Evolutionary conservation across 1,140 invertebrate genomes (phyloP).

Genomic region (Drosophila pruinosa): DNA sequence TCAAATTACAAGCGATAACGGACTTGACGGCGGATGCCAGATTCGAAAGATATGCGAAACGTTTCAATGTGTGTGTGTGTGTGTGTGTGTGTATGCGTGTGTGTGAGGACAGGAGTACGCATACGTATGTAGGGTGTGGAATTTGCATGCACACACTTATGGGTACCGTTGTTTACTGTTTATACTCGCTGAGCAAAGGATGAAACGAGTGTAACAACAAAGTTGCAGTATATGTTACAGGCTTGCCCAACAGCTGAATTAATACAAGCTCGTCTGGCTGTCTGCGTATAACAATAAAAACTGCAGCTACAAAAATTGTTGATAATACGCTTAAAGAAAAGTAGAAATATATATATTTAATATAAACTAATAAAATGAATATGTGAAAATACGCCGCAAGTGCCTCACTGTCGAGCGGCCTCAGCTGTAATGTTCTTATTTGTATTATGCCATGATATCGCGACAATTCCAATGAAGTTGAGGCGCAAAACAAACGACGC

Average conservation of each 20-base stretch:
- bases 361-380: too few species aligned
- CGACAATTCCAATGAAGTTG: slow-evolving; percentile 22
- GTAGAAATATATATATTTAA: too few species aligned
- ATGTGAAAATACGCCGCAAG: not conserved
- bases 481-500: slow-evolving; percentile 37
- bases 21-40: slow-evolving; percentile 33
- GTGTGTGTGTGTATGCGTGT: too few species aligned
- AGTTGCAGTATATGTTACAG: too few species aligned
- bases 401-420: not conserved
- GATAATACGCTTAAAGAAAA: too few species aligned
- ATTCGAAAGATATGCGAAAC: slow-evolving; percentile 32
- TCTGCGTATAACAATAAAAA: too few species aligned
- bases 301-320: too few species aligned
- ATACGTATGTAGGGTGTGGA: not conserved
- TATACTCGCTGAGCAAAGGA: not conserved
- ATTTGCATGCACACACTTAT: slow-evolving; percentile 3
- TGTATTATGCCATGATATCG: slow-evolving; percentile 4
- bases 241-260: too few species aligned
- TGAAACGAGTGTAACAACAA: not conserved
- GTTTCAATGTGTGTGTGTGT: slow-evolving; percentile 1
- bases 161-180: not conserved
- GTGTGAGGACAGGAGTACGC: slow-evolving; percentile 2
- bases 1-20: slow-evolving; percentile 49
- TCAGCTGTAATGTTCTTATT: not conserved
- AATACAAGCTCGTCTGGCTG: too few species aligned